Evolutionary conservation across 2,113 vertebrate species (phyloP), one percentile per base, ranked within the genome.

Genomic region (Scomber japonicus): DNA sequence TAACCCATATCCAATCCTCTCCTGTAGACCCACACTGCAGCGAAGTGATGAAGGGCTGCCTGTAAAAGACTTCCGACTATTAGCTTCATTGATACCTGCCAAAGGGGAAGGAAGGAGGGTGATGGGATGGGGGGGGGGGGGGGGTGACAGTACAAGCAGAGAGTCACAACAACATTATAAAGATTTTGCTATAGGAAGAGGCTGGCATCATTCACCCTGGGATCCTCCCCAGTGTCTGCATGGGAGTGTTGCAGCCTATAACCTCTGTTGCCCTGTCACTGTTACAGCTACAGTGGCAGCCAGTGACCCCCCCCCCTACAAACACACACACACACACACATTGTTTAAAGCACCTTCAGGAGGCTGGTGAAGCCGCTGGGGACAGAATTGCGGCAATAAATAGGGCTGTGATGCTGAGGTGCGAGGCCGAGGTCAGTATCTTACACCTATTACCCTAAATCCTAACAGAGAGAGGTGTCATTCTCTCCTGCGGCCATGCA

Each of bases 11-110:
- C 59, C 48, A 56, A 24, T 59, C 64, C 27, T 44, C 7, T 51
- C 14, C 57, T 59, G 55, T 46, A 31, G 51, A 12, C 53, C 56
- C 46, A 40, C 56, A 24, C 24, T 65, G 31, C 44, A 15, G 49
- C 3, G 8, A 31, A 71, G 57, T 75, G 73, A 84, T 87, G 67
- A 81, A 78, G 66, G 48, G 40, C 14, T 21, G 66, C 44, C 56
- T 76, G 45, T 85, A 71, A 79, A 86, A 80, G 57, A 86, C 54
- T 63, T 35, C 51, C 69, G 16, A 61, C 55, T 82, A 86, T 88
- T 91, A 88, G 74, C 75, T 77, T 68, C 76, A 84, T 83, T 79
- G 86, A 90, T 82, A 85, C 82, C 81, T 86, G 76, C 78, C 76
- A 65, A 30, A 59, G 10, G 45, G 17, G 45, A 0, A 3, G 48